Base-by-base conservation (phyloP, 2,888 invertebrate species). In the Diloba caeruleocephala region DNA sequence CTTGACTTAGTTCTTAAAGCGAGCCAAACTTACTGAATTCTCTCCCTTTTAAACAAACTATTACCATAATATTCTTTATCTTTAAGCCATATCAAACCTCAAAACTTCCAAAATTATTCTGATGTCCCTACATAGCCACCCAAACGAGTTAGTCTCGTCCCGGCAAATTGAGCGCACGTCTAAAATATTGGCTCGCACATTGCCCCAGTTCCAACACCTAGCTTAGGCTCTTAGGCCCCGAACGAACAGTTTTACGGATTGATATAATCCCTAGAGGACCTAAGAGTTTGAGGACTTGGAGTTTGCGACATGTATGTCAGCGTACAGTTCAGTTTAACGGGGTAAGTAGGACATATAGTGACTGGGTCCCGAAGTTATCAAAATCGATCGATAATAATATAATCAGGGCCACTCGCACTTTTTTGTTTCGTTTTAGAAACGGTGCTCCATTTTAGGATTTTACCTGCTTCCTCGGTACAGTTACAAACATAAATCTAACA, bases 131-230 rank as follows among this genome's bases (percentile, higher is more conserved):
- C 23, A 46, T 29, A 21, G 26, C 48, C 43, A 37, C 32, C 15
- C 5, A 10, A 9, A 2, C 14, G 14, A 44, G 45, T 49, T 45
- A 61, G 51, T 21, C 21, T 21, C 21, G 55, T 38, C 49, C 39
- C 15, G 44, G 41, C 43, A 60, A 74, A 78, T 66, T 62, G 60
- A 41, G 58, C 39, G 15, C 57, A 28, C 42, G 32, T 56, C 51
- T 72, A 54, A 68, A 64, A 71, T 76, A 76, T 71, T 57, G 66
- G 43, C 43, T 55, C 38, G 29, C n/a, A 26, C 49, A 58, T 59
- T 78, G 69, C 17, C 64, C 70, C 33, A 69, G 26, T 74, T 76
- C 17, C 4, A 52, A 49, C 55, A 65, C 52, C 45, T 33, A 41
- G 28, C 46, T 46, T 23, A 39, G 31, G 43, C 26, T 25, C 38